phyloP scores from a whole-genome alignment of 2,888 invertebrate genomes.

The Tenthredo notha region DNA sequence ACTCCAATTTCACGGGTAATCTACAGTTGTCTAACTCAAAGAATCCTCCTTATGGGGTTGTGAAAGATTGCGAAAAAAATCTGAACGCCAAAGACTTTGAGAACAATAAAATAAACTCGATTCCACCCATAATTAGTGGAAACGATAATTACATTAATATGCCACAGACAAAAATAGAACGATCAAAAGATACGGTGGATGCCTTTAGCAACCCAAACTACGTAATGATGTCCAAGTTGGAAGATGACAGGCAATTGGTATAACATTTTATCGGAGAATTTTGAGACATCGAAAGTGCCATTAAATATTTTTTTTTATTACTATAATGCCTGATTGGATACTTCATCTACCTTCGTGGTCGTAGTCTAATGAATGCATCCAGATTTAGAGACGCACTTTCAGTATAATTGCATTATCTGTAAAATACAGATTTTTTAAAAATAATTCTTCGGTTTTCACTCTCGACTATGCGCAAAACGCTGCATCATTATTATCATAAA shows the following conservation, averaged over 20 bases:
- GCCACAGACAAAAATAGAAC: conserved; percentile 79
- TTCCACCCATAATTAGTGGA: conserved; percentile 70
- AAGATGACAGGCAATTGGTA: neutral
- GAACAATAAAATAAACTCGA: conserved; percentile 65
- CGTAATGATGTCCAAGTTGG: conserved; percentile 67
- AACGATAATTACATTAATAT: conserved; percentile 81
- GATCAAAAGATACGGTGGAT: conserved; percentile 68
- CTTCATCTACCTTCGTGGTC: neutral
- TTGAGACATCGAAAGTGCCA: neutral
- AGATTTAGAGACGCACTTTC: neutral
- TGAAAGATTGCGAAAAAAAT: conserved; percentile 64
- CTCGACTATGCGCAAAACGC: too few species aligned
- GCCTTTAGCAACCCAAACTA: conserved; percentile 77
- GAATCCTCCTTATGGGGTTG: conserved; percentile 46
- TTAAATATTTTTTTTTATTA: neutral
- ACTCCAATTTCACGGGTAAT: conserved; percentile 71
- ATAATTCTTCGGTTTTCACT: too few species aligned
- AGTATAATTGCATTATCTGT: neutral
- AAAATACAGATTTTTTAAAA: neutral
- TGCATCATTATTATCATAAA: too few species aligned
- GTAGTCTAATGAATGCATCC: neutral
- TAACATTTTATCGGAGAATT: neutral
- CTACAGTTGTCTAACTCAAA: conserved; percentile 47
- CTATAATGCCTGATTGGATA: neutral
- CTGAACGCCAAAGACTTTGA: conserved; percentile 74